Evolutionary conservation across 2,113 vertebrate species (phyloP).

Genomic region (Synchiropus splendidus): DNA sequence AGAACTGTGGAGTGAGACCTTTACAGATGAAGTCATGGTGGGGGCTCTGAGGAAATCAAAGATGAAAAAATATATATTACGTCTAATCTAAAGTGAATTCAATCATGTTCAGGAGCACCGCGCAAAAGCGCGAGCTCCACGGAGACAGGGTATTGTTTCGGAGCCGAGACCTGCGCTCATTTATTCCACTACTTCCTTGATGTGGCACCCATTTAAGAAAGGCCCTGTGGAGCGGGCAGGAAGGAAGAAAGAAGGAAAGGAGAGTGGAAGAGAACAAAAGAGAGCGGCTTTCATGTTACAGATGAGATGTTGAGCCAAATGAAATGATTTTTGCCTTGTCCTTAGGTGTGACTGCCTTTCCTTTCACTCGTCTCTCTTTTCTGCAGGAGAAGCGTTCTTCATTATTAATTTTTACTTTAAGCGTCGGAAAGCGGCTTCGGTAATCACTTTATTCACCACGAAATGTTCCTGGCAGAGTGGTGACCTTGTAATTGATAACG

Average conservation of each 20-base stretch:
- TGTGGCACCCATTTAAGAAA: conserved; percentile 8
- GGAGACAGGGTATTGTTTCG: too few species aligned
- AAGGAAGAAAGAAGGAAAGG: not conserved
- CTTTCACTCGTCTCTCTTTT: conserved; percentile 11
- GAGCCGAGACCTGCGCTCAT: too few species aligned
- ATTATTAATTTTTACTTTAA: conserved; percentile 32
- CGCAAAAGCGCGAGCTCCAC: too few species aligned
- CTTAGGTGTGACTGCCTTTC: conserved; percentile 23
- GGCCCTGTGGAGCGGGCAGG: not conserved
- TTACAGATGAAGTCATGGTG: too few species aligned
- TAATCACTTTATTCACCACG: conserved; percentile 32
- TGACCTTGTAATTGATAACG: conserved; percentile 20
- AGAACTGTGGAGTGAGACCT: too few species aligned
- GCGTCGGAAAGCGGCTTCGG: conserved; percentile 12
- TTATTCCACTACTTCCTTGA: too few species aligned
- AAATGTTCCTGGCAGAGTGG: conserved; percentile 8
- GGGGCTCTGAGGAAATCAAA: too few species aligned
- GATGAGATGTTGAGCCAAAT: conserved; percentile 29
- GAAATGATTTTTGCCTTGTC: conserved; percentile 4
- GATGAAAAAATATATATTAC: too few species aligned
- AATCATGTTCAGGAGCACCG: too few species aligned
- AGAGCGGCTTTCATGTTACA: conserved; percentile 23
- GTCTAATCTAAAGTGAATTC: too few species aligned
- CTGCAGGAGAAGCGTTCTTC: not conserved
- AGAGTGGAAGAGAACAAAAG: conserved; percentile 13